Base-by-base conservation (phyloP, 92 coral and sea anemone genomes). In the Zoanthus sociatus region DNA sequence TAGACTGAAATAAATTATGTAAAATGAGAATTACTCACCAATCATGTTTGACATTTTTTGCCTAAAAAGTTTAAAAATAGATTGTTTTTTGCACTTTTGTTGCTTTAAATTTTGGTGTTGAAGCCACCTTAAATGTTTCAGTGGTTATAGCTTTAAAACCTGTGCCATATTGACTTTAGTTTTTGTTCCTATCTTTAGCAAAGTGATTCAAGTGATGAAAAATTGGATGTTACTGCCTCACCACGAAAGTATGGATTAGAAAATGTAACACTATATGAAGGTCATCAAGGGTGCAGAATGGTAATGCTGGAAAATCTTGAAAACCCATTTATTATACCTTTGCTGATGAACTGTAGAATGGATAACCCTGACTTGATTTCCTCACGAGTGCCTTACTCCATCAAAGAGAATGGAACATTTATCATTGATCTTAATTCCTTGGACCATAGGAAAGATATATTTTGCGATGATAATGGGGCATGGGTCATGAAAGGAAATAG, bases 401-500 rank as follows among this genome's bases (percentile, higher is more conserved):
- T 60, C 18, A 16, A 32, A 30, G 44, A 30, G 42, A 11, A 46
- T 54, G 54, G 54, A 18, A 51, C 42, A 77, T 33, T 60, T 60
- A 60, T 14, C 67, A 76, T 76, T 46, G 84, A 89, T 88, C 63
- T 89, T 13, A 72, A 76, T 84, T 26, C 84, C 78, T 74, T 89
- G 51, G 84, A 20, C 71, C 68, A 84, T 61, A 76, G 90, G 79
- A 68, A 84, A 82, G 85, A 89, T 76, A 55, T 89, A 42, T 89
- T 73, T 47, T 83, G 89, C 42, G 89, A 89, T 84, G 92, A 89
- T 61, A 89, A 84, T 84, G 89, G 92, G 18, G 86, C 58, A 30
- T 46, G 92, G 81, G 50, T 17, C 64, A 84, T 84, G 89, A 89
- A 47, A 78, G 92, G 79, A 76, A 64, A 76, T 79, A 60, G 67